Percentiles rank a stretch among this genome's conserved stretches.
Conservation (phyloP, 2,113 vertebrate genomes). For the Seriola rivoliana region DNA sequence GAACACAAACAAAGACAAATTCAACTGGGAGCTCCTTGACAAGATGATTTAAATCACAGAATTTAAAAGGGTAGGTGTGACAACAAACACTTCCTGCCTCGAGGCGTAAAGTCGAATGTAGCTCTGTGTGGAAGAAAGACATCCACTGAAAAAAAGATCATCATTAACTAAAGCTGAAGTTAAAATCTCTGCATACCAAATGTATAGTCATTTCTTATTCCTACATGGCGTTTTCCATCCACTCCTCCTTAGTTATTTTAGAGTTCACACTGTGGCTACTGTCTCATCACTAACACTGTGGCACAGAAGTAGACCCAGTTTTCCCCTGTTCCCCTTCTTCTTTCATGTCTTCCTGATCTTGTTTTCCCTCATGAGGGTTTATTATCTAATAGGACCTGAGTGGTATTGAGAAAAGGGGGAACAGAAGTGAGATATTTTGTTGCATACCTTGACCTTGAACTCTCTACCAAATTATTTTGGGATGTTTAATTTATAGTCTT, state of each 20-base stretch:
- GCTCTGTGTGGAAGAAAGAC: neutral
- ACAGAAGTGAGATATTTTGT: conserved; percentile 20
- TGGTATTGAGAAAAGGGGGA: conserved; percentile 1
- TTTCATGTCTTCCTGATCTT: conserved; percentile 41
- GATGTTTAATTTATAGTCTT: neutral
- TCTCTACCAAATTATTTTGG: neutral
- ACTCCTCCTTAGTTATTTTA: conserved; percentile 3
- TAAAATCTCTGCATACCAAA: neutral
- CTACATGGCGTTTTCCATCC: conserved; percentile 10
- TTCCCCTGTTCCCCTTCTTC: conserved; percentile 4
- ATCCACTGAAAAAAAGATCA: neutral
- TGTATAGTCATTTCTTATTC: neutral
- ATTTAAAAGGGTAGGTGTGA: neutral
- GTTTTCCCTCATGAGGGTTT: conserved; percentile 54
- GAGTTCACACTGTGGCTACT: conserved; percentile 32
- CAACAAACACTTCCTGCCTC: neutral
- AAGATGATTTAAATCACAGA: neutral
- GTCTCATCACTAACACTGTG: conserved; percentile 55
- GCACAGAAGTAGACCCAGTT: conserved; percentile 40
- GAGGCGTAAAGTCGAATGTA: neutral
- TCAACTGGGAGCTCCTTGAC: neutral
- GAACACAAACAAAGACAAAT: conserved; percentile 28
- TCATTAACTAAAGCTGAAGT: neutral
- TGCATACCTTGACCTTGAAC: conserved; percentile 17
- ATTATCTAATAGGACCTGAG: conserved; percentile 22